Evolutionary conservation across 2,797 vertebrate genomes (phyloP), one percentile per base, ranked within the genome.

Genomic region (Dicrostonyx torquatus): DNA sequence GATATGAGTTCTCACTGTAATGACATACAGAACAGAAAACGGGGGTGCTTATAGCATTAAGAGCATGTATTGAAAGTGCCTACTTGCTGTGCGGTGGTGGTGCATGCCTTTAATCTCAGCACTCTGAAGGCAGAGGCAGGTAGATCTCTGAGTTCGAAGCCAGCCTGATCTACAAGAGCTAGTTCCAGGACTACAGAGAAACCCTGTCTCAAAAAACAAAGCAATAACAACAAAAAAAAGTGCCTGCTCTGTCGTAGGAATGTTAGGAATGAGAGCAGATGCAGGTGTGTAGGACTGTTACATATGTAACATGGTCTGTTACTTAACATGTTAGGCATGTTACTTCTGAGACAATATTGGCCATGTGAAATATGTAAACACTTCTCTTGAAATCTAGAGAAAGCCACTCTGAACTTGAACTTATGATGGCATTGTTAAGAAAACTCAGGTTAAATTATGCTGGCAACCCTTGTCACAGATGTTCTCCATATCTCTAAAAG

Each of bases 271-370:
- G 20, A 53, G 3, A 78, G n/a, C n/a, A 87, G n/a, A 91, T 9
- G 12, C 6, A 2, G 1, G 45, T 43, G 10, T 10, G 10, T 8
- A 53, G 82, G 15, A 90, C 5, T 73, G 29, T 64, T 64, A 31
- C 62, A 64, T 64, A 31, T 64, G 18, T 55, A 43, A 43, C 43
- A 55, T 55, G 53, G 53, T 55, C 53, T 55, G 18, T 55, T 55
- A 55, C 53, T 55, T 55, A 64, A 64, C 1, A 64, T 31, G 60
- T 87, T 45, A 90, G 62, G 72, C 3, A 1, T 45, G 45, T 60
- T 45, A 73, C 83, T 34, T 50, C 55, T 62, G 75, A 96, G 83
- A 79, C 66, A 29, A 88, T 91, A 78, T 78, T 15, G 66, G 55
- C 1, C 31, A 40, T 13, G n/a, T 15, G 22, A 93, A 83, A 34